Evolutionary conservation across 1,140 invertebrate genomes (phyloP).

Genomic region (Atta colombica): DNA sequence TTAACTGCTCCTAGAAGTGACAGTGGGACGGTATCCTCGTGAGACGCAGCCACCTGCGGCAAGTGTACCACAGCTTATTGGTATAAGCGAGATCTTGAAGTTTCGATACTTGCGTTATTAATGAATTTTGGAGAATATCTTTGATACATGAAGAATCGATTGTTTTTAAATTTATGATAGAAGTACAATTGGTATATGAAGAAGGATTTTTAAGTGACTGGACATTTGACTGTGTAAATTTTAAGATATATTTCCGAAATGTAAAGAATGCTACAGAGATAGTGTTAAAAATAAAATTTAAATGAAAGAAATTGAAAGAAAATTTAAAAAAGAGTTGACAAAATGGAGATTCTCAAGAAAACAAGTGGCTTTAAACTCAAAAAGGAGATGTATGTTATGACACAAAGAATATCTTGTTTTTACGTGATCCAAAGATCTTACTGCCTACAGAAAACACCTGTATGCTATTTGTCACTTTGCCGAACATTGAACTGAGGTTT

Average conservation of each 20-base stretch:
- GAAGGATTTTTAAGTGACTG: constrained; percentile 7
- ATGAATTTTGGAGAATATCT: background rate
- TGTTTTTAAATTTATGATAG: background rate
- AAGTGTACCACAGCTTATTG: background rate
- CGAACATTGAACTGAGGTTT: background rate
- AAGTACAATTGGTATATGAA: background rate
- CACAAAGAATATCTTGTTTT: background rate
- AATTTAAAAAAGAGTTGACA: background rate
- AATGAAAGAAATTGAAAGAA: background rate
- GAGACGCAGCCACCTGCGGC: constrained; percentile 28
- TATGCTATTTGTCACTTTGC: constrained; percentile 1
- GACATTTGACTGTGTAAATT: background rate
- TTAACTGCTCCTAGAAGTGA: background rate
- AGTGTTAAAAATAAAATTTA: background rate
- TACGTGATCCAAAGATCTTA: background rate
- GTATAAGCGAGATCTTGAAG: background rate
- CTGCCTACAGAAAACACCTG: background rate
- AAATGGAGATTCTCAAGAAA: background rate
- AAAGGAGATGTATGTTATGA: background rate
- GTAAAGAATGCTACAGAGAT: background rate
- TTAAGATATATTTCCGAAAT: background rate
- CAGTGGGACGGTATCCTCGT: constrained; percentile 14
- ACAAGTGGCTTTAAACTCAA: background rate
- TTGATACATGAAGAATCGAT: too few species aligned
- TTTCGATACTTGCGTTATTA: background rate